A percentile compares a stretch with the other conserved stretches of the same genome.
These are phyloP conservation scores for Scomber scombrus DNA, from an alignment of 2,113 vertebrate species.

Conservation along the genomic window DNA sequence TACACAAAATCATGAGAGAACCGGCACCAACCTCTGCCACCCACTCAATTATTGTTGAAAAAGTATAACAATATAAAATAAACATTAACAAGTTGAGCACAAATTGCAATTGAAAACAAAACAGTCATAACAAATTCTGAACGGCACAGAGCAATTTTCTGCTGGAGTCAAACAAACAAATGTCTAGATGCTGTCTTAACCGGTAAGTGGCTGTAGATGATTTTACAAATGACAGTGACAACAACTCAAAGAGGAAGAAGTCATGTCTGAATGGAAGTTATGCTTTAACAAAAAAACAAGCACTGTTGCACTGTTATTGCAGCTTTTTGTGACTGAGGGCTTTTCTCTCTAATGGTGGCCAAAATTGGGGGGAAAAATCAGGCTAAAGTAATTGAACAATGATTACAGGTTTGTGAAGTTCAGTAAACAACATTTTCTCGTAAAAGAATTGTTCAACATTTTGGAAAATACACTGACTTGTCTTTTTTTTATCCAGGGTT, in stretches of 20 bases:
- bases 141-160: slow-evolving; percentile 60
- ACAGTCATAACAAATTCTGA: slow-evolving; percentile 55
- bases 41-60: not conserved
- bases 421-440: not conserved
- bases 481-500: too few relatives aligned
- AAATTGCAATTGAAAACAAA: slow-evolving; percentile 63
- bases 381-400: not conserved
- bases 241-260: slow-evolving; percentile 31
- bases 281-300: slow-evolving; percentile 24
- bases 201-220: slow-evolving; percentile 53
- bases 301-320: not conserved
- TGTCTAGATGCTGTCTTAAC: slow-evolving; percentile 45
- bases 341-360: not conserved
- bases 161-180: slow-evolving; percentile 64
- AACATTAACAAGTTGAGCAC: slow-evolving; percentile 31
- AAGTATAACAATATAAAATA: slow-evolving; percentile 6
- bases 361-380: slow-evolving; percentile 2
- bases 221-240: slow-evolving; percentile 59
- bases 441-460: too few relatives aligned
- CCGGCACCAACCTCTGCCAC: not conserved
- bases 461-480: too few relatives aligned
- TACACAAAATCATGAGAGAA: not conserved
- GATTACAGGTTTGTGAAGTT: not conserved
- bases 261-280: slow-evolving; percentile 31
- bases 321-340: not conserved